A percentile compares a stretch with the other conserved stretches of the same genome.
Evolutionary conservation across 2,797 vertebrate species (phyloP).

Genomic region (Acrocephalus scirpaceus): DNA sequence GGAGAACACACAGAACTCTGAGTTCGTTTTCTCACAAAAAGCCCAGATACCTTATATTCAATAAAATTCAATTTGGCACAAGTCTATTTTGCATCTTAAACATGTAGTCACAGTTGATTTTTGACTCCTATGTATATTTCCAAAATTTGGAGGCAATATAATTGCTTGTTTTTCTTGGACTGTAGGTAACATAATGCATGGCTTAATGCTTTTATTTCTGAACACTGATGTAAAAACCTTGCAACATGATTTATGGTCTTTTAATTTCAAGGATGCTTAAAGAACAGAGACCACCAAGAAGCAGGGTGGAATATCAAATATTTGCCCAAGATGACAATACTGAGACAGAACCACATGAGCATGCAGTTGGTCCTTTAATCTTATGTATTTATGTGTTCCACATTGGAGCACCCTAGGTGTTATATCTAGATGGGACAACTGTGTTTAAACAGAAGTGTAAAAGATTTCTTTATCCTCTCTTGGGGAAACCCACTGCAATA

Average conservation of each 20-base stretch:
- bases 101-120: not conserved
- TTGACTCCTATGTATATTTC: not conserved
- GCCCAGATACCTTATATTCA: not conserved
- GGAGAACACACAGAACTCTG: not conserved
- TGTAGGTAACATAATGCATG: not conserved
- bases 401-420: not conserved
- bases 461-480: not conserved
- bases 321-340: not conserved
- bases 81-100: not conserved
- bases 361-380: not conserved
- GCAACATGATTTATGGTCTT: not conserved
- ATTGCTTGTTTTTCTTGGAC: not conserved
- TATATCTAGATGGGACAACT: not conserved
- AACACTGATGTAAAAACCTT: not conserved
- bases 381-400: not conserved
- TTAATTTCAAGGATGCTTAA: slow-evolving; percentile 10
- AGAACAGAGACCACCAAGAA: not conserved
- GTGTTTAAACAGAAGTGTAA: not conserved
- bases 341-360: not conserved
- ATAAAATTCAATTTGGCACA: not conserved
- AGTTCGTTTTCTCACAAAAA: slow-evolving; percentile 7
- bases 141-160: not conserved
- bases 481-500: not conserved
- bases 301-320: not conserved
- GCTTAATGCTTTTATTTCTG: not conserved